Base-by-base conservation (phyloP, 1,140 invertebrate species). In the Pseudomyrmex cubaensis region DNA sequence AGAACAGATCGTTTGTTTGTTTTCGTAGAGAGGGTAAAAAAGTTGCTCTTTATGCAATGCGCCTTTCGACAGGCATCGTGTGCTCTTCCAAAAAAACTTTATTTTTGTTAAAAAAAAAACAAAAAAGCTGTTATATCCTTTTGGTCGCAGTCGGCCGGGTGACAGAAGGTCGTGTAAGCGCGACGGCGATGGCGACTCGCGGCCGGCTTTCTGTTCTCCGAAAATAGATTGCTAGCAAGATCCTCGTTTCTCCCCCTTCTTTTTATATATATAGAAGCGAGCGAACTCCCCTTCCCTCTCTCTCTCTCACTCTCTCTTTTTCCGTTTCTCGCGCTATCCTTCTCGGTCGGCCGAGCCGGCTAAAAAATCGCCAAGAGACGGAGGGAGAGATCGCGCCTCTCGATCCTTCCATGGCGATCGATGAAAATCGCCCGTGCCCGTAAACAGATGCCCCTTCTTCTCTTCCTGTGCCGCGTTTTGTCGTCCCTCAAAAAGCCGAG, bases 181-280 rank as follows among this genome's bases (percentile, higher is more conserved):
- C 15, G 13, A 22, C 35, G 56, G 35, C 44, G 12, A 20, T 20
- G 54, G 54, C 66, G 44, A 35, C 54, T 69, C 72, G 76, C 87
- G 90, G 88, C 89, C 86, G 86, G 87, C 91, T 92, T 93, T 92
- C 91, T 91, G 90, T 91, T 91, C 92, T 92, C 89, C 90, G 93
- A 93, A 94, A 94, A 94, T 94, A 94, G 93, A 92, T 89, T 88
- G 89, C 72, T 83, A 90, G 91, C 86, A 72, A 87, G 76, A 87
- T 86, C 87, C 90, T 89, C 89, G 89, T 80, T 59, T 73, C 89
- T 89, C 84, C 87, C 87, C 72, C 89, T 89, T 90, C 67, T 88
- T 78, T 83, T 69, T 87, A 83, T 76, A 75, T 69, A 72, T 74
- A 70, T 72, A 76, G 72, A 72, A 82, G 76, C 64, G 46, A 66